A percentile compares a stretch with the other conserved stretches of the same genome.
phyloP scores from a whole-genome alignment of 2,888 invertebrate genomes.

The Hypomecis punctinalis region DNA sequence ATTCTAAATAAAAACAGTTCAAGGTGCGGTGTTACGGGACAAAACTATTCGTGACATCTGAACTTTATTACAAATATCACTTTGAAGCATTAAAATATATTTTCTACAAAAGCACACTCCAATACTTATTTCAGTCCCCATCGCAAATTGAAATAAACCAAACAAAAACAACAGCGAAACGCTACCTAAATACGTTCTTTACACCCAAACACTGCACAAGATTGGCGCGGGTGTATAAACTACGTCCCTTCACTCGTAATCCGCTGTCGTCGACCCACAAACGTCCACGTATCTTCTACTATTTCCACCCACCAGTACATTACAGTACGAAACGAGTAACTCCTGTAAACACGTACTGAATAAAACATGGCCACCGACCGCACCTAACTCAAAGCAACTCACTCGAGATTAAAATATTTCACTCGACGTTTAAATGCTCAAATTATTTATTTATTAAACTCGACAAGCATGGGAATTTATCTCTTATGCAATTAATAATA shows the following conservation, averaged over 20 bases:
- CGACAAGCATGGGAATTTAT: slow-evolving; percentile 43
- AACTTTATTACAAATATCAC: no score
- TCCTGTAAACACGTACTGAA: slow-evolving; percentile 65
- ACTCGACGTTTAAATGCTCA: slow-evolving; percentile 68
- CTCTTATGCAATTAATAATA: slow-evolving; percentile 44
- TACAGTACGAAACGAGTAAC: slow-evolving; percentile 44
- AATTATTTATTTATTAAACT: slow-evolving; percentile 79
- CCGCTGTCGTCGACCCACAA: slow-evolving; percentile 46
- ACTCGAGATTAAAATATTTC: slow-evolving; percentile 80
- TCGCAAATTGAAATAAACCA: neutral
- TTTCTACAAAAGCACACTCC: no score
- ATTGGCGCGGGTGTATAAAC: slow-evolving; percentile 18
- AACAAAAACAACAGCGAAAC: neutral
- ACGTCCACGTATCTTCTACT: slow-evolving; percentile 21
- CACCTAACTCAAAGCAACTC: slow-evolving; percentile 70
- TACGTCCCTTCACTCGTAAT: slow-evolving; percentile 38
- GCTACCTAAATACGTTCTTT: slow-evolving; percentile 4
- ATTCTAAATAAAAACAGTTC: no score
- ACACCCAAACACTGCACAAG: slow-evolving; percentile 18
- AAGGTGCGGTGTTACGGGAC: no score
- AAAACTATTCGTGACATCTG: no score
- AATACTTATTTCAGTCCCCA: no score
- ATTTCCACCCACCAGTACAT: slow-evolving; percentile 1
- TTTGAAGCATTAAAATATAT: no score
- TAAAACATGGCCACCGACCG: slow-evolving; percentile 69